Conservation (phyloP, 2,113 vertebrate species). For the Leptobrachium ailaonicum region DNA sequence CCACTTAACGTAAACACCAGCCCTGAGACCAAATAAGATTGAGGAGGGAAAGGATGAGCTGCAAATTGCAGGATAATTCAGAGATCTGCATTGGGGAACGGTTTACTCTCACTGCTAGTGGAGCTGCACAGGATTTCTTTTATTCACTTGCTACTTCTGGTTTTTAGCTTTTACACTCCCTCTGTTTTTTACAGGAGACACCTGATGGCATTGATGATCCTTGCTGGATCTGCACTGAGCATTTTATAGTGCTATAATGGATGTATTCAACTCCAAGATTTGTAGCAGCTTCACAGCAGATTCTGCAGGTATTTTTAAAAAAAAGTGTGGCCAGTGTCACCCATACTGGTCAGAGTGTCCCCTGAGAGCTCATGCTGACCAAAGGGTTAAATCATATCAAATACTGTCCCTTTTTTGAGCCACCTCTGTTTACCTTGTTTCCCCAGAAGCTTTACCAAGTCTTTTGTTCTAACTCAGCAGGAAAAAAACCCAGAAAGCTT, state of each 20-base stretch:
- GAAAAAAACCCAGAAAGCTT: conserved; percentile 73
- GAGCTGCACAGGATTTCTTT: not conserved
- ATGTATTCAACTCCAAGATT: no score
- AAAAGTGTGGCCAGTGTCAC: no score
- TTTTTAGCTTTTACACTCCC: not conserved
- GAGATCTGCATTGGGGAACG: conserved; percentile 7
- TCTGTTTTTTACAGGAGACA: conserved; percentile 25
- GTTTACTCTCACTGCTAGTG: not conserved
- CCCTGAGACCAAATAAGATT: conserved; percentile 48
- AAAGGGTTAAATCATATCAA: no score
- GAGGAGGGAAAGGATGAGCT: conserved; percentile 36
- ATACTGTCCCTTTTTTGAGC: conserved; percentile 35
- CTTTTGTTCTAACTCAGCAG: conserved; percentile 83
- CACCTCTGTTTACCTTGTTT: conserved; percentile 70
- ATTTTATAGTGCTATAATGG: conserved; percentile 54
- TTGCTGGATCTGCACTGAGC: conserved; percentile 46
- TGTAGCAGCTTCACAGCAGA: no score
- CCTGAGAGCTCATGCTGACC: no score
- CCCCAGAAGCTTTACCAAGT: conserved; percentile 66
- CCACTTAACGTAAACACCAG: conserved; percentile 49
- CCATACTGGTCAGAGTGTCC: no score
- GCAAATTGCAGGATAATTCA: conserved; percentile 15
- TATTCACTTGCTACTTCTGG: no score
- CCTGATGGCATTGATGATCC: conserved; percentile 22
- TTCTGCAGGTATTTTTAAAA: no score